Evolutionary conservation across 2,797 vertebrate genomes (phyloP), one percentile per base, ranked within the genome.

Genomic region (Echiichthys vipera): DNA sequence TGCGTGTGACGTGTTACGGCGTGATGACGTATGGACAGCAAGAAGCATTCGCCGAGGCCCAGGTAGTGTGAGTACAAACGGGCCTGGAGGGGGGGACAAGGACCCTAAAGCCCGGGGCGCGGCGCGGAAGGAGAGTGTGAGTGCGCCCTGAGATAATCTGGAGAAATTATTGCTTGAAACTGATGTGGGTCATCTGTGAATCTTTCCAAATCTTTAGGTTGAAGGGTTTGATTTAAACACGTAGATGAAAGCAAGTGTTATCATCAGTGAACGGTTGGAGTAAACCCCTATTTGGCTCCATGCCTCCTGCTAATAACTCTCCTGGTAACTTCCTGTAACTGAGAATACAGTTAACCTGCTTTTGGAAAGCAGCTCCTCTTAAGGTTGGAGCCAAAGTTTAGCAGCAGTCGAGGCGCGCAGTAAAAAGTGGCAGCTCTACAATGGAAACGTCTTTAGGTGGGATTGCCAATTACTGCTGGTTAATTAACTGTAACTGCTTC

Each of bases 401-500:
- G 30, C 51, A 67, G 46, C 62, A 58, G 67, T 20, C 11, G 37
- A 58, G 17, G 49, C 1, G 1, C 25, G 27, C 22, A 42, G 49
- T n/a, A 20, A 61, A 50, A 59, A 30, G 54, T 17, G n/a, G 9
- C 71, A 64, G 50, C 40, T 66, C 42, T 13, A 54, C 47, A 51
- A 25, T 5, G 25, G 39, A 18, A 14, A 2, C 20, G 40, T 57
- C 47, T 58, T 71, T 45, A 57, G 30, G 54, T 66, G 55, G 32
- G 30, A 74, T 42, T 66, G 66, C 54, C n/a, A 64, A 69, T 80
- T 75, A 74, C 45, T 50, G 45, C n/a, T 63, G 50, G 29, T 78
- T 81, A 85, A 88, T 73, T 62, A 54, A 71, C 40, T 76, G 72
- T 53, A 71, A 73, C 55, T 5, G 22, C 55, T 43, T 24, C 18